These are phyloP conservation scores for Thunnus thynnus DNA, from an alignment of 2,113 vertebrate species.

Conservation along the genomic window DNA sequence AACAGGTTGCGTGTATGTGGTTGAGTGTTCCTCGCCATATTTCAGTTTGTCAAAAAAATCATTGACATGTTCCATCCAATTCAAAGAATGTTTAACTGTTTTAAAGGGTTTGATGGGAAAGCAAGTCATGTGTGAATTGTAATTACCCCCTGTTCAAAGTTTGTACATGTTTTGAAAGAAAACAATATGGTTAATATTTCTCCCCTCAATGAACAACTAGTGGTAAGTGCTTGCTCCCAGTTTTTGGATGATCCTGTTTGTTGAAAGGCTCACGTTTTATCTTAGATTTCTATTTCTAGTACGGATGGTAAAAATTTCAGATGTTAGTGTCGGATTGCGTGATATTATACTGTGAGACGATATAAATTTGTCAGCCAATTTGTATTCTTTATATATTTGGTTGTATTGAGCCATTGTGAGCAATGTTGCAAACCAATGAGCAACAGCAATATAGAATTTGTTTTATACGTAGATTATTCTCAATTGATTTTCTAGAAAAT, in stretches of 20 bases:
- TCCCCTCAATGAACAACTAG: constrained; percentile 46
- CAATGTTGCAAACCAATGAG: background rate
- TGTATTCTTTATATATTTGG: background rate
- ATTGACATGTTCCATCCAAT: constrained; percentile 74
- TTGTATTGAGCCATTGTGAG: background rate
- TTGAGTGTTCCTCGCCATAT: constrained; percentile 64
- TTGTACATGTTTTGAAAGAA: constrained; percentile 79
- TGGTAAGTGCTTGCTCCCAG: constrained; percentile 27
- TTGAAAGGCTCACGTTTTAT: background rate
- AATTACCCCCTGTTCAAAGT: constrained; percentile 84
- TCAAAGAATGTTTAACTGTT: constrained; percentile 83
- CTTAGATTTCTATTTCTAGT: background rate
- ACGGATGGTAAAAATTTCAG: no score
- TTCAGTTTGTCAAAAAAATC: constrained; percentile 73
- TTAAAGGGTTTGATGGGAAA: constrained; percentile 71
- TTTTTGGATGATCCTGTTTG: constrained; percentile 13
- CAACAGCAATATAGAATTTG: background rate
- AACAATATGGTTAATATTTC: constrained; percentile 79
- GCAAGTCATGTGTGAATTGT: constrained; percentile 77
- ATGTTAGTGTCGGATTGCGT: background rate
- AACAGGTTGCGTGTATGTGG: constrained; percentile 57
- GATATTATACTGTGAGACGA: background rate
- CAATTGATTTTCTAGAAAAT: background rate
- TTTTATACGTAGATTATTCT: background rate
- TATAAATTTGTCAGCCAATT: background rate